These are phyloP conservation scores for Allygus modestus DNA, from an alignment of 2,888 invertebrate species.

Conservation along the genomic window DNA sequence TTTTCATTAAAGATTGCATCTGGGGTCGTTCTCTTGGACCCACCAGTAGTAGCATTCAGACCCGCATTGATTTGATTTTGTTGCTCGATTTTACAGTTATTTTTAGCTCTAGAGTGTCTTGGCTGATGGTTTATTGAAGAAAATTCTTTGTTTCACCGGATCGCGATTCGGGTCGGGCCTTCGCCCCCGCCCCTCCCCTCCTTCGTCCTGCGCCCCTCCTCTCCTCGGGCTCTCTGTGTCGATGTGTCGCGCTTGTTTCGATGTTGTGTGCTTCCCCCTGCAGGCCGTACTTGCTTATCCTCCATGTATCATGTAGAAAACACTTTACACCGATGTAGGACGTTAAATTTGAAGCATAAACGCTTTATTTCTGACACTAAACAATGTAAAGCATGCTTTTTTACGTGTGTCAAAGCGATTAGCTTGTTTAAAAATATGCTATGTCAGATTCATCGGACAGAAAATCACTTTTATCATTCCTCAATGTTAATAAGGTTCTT, in stretches of 20 bases:
- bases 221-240: conserved; percentile 40
- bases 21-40: conserved; percentile 45
- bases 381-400: no score
- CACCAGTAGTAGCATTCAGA: conserved; percentile 41
- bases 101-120: conserved; percentile 64
- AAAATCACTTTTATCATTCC: no score
- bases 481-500: no score
- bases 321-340: no score
- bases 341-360: no score
- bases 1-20: conserved; percentile 73
- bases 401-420: no score
- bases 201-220: not conserved
- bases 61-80: conserved; percentile 52
- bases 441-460: no score
- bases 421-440: no score
- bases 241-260: conserved; percentile 46
- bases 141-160: conserved; percentile 64
- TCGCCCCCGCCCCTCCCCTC: not conserved
- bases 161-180: conserved; percentile 32
- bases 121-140: conserved; percentile 62
- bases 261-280: conserved; percentile 46
- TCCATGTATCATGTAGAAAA: no score
- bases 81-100: conserved; percentile 59
- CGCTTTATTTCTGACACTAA: no score
- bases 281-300: conserved; percentile 20